Conservation (phyloP, 2,797 vertebrate genomes). For the Oreonectes daqikongensis region DNA sequence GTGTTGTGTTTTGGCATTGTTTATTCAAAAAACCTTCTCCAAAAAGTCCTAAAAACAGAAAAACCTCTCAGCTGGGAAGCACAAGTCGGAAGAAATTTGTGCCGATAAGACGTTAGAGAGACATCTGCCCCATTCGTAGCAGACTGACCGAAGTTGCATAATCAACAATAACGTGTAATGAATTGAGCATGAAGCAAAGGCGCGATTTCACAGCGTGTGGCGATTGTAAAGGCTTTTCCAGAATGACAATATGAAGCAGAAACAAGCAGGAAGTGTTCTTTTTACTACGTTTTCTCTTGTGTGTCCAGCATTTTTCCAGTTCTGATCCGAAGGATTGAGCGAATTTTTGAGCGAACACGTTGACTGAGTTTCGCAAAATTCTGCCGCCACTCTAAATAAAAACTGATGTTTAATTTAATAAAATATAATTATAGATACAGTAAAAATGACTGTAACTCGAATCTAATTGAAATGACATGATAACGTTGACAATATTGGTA, state of each 20-base stretch:
- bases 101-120: conserved; percentile 19
- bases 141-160: conserved; percentile 39
- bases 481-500: neutral
- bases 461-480: neutral
- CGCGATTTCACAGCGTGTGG: conserved; percentile 63
- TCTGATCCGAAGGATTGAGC: neutral
- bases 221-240: conserved; percentile 68
- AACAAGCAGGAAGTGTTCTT: conserved; percentile 37
- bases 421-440: neutral
- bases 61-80: conserved; percentile 20
- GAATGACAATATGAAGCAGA: conserved; percentile 55
- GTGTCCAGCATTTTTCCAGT: too few relatives aligned
- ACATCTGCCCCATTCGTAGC: conserved; percentile 1
- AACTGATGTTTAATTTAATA: neutral
- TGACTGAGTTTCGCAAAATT: too few relatives aligned
- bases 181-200: conserved; percentile 58
- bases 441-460: neutral
- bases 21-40: conserved; percentile 66
- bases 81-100: conserved; percentile 16
- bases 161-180: conserved; percentile 18
- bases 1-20: conserved; percentile 75
- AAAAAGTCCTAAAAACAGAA: conserved; percentile 63
- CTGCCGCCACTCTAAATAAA: neutral
- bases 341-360: too few relatives aligned
- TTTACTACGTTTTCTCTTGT: conserved; percentile 13